Base-by-base conservation (phyloP, 1,140 invertebrate genomes). In the Lamellibrachia luymesi region DNA sequence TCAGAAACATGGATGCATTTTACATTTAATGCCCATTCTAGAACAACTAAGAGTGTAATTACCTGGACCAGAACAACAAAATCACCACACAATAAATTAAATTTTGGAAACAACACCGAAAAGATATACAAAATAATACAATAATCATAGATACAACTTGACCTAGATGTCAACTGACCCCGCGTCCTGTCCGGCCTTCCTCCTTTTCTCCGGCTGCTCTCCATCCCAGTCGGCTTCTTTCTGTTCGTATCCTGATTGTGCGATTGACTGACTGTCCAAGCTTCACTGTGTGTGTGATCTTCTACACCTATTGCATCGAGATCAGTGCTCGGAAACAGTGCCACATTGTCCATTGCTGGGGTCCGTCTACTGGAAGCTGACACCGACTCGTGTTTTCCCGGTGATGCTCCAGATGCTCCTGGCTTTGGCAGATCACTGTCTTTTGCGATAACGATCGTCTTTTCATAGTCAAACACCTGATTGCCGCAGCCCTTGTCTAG, bases 401-500 rank as follows among this genome's bases (percentile, higher is more conserved):
- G 52, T 10, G 49, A 51, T 91, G 7, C 27, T 91, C 38, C 22
- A 91, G 64, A 80, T 10, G 25, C 4, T 0, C 8, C 92, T 38
- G 51, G 8, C 51, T 92, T 92, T 13, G 22, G 52, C 50, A 10
- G 4, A 49, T 90, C 49, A 17, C 51, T 50, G 50, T 91, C 90
- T 50, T 4, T 91, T 50, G 50, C 0, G 7, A 91, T 13, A 91
- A 49, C 27, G 91, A 96, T 95, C 22, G 94, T 94, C 92, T 94
- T 95, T 92, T 95, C 94, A 94, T 96, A 96, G 94, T 96, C 96
- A 95, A 96, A 96, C 38, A 96, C 95, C 92, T 96, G 96, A 64
- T 96, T 96, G n/a, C 96, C 96, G 95, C 96, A 96, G 17, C 96
- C 96, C 94, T 96, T 96, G 22, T 96, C 96, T 91, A 96, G 91